phyloP scores from a whole-genome alignment of 2,888 invertebrate genomes.

The Hoplodrina blanda region DNA sequence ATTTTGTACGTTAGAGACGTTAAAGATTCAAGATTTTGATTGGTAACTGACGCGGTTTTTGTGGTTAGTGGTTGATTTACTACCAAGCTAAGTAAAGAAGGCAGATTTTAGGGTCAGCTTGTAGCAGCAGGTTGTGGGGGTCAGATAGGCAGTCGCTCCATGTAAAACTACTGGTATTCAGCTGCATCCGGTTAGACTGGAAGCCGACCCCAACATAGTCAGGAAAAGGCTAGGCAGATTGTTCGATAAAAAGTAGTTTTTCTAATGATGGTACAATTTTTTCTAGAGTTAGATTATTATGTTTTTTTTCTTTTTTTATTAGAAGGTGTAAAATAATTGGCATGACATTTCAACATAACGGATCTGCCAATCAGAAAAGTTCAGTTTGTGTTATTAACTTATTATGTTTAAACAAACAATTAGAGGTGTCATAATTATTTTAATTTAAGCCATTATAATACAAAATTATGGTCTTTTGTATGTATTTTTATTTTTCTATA shows the following conservation, averaged over 20 bases:
- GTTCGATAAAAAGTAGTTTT: conserved; percentile 9
- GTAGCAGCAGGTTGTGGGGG: too few relatives aligned
- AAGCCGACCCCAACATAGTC: too few relatives aligned
- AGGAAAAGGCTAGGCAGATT: too few relatives aligned
- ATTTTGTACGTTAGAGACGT: neutral
- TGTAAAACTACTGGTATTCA: too few relatives aligned
- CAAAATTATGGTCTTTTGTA: neutral
- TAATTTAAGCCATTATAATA: conserved; percentile 37
- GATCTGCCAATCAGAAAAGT: conserved; percentile 42
- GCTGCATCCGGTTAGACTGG: too few relatives aligned
- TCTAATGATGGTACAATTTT: conserved; percentile 4
- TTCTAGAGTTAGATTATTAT: conserved; percentile 21
- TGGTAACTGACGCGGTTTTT: too few relatives aligned
- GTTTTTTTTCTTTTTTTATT: conserved; percentile 14
- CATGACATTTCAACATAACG: conserved; percentile 46
- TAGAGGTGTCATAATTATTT: conserved; percentile 48
- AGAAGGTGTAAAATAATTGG: conserved; percentile 46
- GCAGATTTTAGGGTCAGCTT: too few relatives aligned
- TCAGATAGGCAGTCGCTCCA: too few relatives aligned
- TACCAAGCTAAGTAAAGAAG: too few relatives aligned
- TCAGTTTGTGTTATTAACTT: conserved; percentile 33
- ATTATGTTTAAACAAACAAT: conserved; percentile 35
- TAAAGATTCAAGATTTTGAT: too few relatives aligned
- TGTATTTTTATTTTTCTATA: neutral
- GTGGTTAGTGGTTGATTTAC: too few relatives aligned